These are phyloP conservation scores for Psittacula cyanocephala DNA, from an alignment of 2,113 vertebrate species.

Conservation along the genomic window DNA sequence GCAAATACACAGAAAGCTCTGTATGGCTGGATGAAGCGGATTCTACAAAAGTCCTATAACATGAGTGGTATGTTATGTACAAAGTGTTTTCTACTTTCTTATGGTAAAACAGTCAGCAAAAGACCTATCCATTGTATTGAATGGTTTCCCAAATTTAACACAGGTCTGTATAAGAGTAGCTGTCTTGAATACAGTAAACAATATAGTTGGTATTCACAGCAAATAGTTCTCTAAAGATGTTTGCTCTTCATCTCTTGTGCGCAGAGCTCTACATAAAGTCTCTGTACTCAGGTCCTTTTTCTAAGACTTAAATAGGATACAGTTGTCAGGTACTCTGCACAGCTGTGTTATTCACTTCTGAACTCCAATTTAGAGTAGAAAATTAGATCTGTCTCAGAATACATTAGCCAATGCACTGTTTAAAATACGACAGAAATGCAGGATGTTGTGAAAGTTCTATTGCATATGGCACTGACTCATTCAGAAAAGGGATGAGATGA, in stretches of 20 bases:
- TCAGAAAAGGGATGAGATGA: not conserved
- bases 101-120: not conserved
- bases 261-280: not conserved
- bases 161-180: not conserved
- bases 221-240: not conserved
- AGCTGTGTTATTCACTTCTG: not conserved
- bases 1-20: constrained; percentile 71
- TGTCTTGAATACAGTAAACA: not conserved
- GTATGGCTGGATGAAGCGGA: constrained; percentile 77
- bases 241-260: not conserved
- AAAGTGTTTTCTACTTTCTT: not conserved
- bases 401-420: not conserved
- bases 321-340: not conserved
- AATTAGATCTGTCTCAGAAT: not conserved
- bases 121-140: not conserved
- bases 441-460: not conserved
- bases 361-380: not conserved
- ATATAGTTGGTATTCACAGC: not conserved
- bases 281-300: not conserved
- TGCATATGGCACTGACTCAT: accelerated
- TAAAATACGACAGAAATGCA: not conserved
- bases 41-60: constrained; percentile 60
- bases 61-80: constrained; percentile 55
- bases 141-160: not conserved
- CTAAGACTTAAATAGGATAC: not conserved